phyloP scores from a whole-genome alignment of 2,888 invertebrate species.

The Liodrosophila aerea region DNA sequence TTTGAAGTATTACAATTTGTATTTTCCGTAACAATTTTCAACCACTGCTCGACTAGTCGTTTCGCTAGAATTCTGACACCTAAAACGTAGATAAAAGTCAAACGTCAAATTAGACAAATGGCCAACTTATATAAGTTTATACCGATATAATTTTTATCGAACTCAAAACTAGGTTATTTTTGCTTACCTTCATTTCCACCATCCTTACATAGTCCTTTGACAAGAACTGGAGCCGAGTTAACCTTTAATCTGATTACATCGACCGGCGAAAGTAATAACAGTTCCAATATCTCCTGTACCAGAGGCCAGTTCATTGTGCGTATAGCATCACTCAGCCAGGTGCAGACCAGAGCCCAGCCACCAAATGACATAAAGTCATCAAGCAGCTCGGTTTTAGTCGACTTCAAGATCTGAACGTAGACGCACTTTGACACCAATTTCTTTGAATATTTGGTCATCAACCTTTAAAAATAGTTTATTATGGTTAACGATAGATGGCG shows the following conservation, averaged over 20 bases:
- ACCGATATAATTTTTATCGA: no score
- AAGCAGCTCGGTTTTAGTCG: slow-evolving; percentile 91
- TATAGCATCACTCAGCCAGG: slow-evolving; percentile 95
- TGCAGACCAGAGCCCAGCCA: slow-evolving; percentile 95
- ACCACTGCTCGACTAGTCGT: slow-evolving; percentile 94
- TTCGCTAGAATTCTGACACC: slow-evolving; percentile 90
- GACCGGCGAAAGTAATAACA: slow-evolving; percentile 93
- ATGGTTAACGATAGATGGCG: slow-evolving; percentile 52
- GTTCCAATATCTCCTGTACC: slow-evolving; percentile 92
- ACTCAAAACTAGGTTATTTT: no score
- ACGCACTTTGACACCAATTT: slow-evolving; percentile 98
- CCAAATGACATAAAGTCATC: slow-evolving; percentile 94
- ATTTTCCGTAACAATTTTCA: slow-evolving; percentile 93
- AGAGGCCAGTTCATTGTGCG: slow-evolving; percentile 92
- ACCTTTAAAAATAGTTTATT: slow-evolving; percentile 83
- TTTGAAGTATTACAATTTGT: slow-evolving; percentile 74
- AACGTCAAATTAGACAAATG: background rate
- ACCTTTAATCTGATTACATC: slow-evolving; percentile 94
- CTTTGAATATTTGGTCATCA: slow-evolving; percentile 97
- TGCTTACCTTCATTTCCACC: slow-evolving; percentile 90
- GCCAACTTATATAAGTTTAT: background rate
- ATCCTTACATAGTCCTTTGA: slow-evolving; percentile 93
- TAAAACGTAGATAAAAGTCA: slow-evolving; percentile 81
- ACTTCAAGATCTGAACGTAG: slow-evolving; percentile 95
- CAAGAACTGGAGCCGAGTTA: slow-evolving; percentile 95